Evolutionary conservation across 2,888 invertebrate species (phyloP), one percentile per base, ranked within the genome.

Genomic region (Acronicta aceris): DNA sequence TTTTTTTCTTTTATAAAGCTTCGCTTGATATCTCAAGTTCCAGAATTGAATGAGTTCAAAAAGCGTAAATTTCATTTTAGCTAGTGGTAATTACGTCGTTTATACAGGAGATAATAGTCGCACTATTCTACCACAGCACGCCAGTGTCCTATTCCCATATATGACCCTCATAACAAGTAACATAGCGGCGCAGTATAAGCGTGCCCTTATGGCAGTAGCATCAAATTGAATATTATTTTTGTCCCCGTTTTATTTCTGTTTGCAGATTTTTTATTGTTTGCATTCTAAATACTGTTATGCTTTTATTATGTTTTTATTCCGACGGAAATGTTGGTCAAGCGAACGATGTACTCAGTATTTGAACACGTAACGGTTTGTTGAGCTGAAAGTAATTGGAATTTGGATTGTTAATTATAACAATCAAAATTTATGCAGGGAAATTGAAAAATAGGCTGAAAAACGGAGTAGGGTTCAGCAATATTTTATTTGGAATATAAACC

Each of bases 171-270:
- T 46, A 36, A 64, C 9, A 55, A 21, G 21, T 21, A 21, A 27
- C 27, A 49, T 17, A 8, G 10, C 43, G 33, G 13, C 3, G 10
- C 36, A 6, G 17, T 47, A 40, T 59, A 52, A 16, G 45, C 42
- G 1, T 54, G 7, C 21, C 57, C 54, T 63, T 54, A 59, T 42
- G 12, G n/a, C 13, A 8, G 50, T 47, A 43, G 47, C 53, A 43
- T 53, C 16, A 70, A 71, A 71, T 74, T 71, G 71, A 71, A 71
- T 74, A 59, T 71, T 74, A 70, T 63, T 74, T 74, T 63, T 70
- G 61, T 73, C 69, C 69, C 62, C 46, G 17, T 59, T 63, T 74
- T 46, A 55, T 49, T 46, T 74, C 56, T 56, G 59, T 63, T 63
- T 63, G 71, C 25, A 50, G 59, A 45, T 59, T 54, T 74, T 69